Conservation (phyloP, 1,140 invertebrate species). For the Ceratitis capitata region DNA sequence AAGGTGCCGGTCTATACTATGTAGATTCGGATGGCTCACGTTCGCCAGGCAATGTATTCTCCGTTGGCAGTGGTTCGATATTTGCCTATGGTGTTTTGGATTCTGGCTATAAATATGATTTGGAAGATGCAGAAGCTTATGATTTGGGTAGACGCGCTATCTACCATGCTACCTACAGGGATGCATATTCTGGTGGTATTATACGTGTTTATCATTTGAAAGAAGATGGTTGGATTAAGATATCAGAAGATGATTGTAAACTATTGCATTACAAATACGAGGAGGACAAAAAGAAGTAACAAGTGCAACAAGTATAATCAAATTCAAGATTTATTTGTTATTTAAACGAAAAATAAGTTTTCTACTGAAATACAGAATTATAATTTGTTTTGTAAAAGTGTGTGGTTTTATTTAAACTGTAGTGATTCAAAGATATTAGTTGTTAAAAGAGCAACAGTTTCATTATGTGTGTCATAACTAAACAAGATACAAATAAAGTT, state of each 20-base stretch:
- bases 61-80: constrained; percentile 95
- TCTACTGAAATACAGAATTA: neutral
- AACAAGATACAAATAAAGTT: no score
- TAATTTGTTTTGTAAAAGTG: no score
- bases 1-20: constrained; percentile 95
- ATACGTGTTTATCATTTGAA: constrained; percentile 95
- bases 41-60: constrained; percentile 90
- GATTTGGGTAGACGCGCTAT: constrained; percentile 92
- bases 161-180: constrained; percentile 97
- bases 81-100: constrained; percentile 98
- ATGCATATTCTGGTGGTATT: constrained; percentile 96
- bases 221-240: constrained; percentile 88
- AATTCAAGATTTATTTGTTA: no score
- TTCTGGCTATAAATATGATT: constrained; percentile 86
- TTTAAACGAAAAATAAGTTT: no score
- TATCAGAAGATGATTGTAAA: constrained; percentile 91
- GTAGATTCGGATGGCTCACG: constrained; percentile 96
- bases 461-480: no score
- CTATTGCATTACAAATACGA: constrained; percentile 90
- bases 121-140: constrained; percentile 91
- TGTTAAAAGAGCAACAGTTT: no score
- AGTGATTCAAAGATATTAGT: no score
- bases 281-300: constrained; percentile 65
- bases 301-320: neutral
- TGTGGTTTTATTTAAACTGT: no score